Evolutionary conservation across 2,888 invertebrate genomes (phyloP), one percentile per base, ranked within the genome.

Genomic region (Macropis europaea): DNA sequence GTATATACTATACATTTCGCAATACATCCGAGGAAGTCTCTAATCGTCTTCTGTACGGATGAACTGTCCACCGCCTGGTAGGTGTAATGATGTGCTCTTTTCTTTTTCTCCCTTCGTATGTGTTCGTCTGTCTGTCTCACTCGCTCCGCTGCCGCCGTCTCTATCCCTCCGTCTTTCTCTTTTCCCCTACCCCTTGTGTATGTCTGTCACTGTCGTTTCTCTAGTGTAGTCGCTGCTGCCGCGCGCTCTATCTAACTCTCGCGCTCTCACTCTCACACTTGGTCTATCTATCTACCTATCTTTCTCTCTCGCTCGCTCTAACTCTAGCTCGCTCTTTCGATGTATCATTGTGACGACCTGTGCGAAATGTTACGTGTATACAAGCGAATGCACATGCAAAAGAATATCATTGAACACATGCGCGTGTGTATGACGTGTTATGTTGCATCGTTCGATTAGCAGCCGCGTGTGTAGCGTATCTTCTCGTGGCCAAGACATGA

Each of bases 61-160:
- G 56, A 81, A 73, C 73, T 81, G 50, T 73, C 66, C 78, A 73
- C 64, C 68, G 70, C 60, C 60, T 78, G 81, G 79, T 80, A 80
- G 76, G 80, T 81, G 79, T 78, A 76, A 76, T 40, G 79, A 81
- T 72, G 78, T 73, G 76, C 71, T 78, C 66, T 66, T 77, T 67
- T 79, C 68, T 72, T 54, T 72, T 63, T 56, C 47, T 62, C 61
- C 42, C 30, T 57, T 40, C 57, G 43, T 53, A 34, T 53, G 38
- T 60, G 63, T 26, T 56, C 40, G 52, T 47, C 34, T 42, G 26
- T 47, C 47, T 45, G 28, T 56, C 19, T 15, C 19, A 24, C 42
- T 50, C 28, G 36, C 13, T 53, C 48, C 11, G 34, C 32, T 26
- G n/a, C 34, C 15, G 36, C 32, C 17, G 2, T 28, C 30, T 22